A percentile compares a stretch with the other conserved stretches of the same genome.
phyloP scores from a whole-genome alignment of 2,113 vertebrate genomes.

The Fulica atra region DNA sequence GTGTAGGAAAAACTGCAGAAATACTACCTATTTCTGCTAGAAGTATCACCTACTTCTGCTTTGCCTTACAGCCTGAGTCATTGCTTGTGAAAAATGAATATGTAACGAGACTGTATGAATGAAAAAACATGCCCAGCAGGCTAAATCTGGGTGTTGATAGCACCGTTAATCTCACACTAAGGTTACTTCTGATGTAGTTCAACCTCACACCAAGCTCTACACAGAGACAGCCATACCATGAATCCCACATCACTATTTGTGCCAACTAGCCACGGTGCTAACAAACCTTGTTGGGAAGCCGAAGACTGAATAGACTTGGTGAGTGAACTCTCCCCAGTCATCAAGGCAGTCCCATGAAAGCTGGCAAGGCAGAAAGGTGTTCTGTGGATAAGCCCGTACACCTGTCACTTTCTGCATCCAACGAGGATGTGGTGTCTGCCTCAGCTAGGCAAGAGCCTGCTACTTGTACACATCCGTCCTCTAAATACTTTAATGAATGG shows the following conservation, averaged over 20 bases:
- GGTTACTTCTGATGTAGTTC: background rate
- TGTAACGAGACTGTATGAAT: background rate
- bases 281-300: background rate
- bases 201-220: fast-evolving
- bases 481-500: background rate
- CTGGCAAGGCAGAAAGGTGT: background rate
- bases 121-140: background rate
- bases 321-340: background rate
- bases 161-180: background rate
- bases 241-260: background rate
- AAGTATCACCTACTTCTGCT: background rate
- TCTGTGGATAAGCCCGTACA: background rate
- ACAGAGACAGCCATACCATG: background rate
- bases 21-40: background rate
- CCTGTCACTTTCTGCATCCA: background rate
- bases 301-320: background rate
- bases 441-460: background rate
- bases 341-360: background rate
- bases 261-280: background rate
- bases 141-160: background rate
- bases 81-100: background rate
- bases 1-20: background rate
- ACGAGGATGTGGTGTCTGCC: background rate
- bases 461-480: background rate
- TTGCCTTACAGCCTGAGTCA: background rate